Percentiles rank a stretch among this genome's conserved stretches.
Conservation (phyloP, 2,113 vertebrate genomes). For the Anseranas semipalmata region DNA sequence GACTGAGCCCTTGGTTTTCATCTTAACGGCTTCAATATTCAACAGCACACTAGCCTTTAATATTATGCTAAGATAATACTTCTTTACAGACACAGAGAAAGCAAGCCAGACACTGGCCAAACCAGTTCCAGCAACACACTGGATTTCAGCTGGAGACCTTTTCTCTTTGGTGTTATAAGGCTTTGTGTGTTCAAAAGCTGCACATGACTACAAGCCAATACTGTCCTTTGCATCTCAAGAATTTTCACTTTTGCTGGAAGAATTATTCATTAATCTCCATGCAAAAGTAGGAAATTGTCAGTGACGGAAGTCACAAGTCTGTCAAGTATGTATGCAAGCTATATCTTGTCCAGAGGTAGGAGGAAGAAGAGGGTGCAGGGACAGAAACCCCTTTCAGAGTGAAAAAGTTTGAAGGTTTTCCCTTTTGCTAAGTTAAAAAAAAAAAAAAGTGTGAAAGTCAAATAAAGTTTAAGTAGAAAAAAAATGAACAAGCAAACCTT, state of each 20-base stretch:
- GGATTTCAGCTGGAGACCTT: neutral
- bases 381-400: neutral
- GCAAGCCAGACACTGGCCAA: neutral
- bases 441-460: neutral
- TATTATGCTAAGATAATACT: neutral
- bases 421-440: neutral
- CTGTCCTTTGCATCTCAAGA: neutral
- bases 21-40: neutral
- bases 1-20: neutral
- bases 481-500: neutral
- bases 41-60: neutral
- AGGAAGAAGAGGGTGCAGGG: neutral
- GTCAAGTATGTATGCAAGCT: neutral
- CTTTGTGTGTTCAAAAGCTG: neutral
- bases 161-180: neutral
- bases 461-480: neutral
- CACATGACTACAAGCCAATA: neutral
- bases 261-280: neutral
- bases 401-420: neutral
- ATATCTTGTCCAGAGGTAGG: neutral
- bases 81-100: neutral
- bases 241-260: neutral
- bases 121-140: neutral
- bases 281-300: neutral
- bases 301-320: neutral